Conservation (phyloP, 2,888 invertebrate genomes). For the Noctua janthe region DNA sequence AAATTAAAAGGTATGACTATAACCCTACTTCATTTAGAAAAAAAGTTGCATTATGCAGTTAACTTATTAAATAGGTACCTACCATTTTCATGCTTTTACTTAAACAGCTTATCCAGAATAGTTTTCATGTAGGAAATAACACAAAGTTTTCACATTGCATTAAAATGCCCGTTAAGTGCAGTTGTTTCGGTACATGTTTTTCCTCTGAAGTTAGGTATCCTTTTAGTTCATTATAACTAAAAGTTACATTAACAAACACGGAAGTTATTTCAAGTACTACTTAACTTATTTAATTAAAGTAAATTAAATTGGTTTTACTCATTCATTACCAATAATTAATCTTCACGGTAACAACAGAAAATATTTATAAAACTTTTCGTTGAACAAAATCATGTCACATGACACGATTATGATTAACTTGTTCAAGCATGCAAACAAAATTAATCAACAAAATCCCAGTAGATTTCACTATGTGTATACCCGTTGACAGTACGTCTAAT, state of each 20-base stretch:
- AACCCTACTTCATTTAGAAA: too few species aligned
- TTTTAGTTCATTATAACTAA: constrained; percentile 34
- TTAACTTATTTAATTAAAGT: not conserved
- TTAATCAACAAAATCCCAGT: not conserved
- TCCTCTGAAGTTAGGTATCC: constrained; percentile 18
- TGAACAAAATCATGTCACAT: not conserved
- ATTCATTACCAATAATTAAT: not conserved
- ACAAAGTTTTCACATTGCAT: constrained; percentile 52
- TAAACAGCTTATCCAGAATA: constrained; percentile 33
- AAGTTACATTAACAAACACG: constrained; percentile 21
- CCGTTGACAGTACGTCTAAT: not conserved
- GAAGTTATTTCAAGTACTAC: constrained; percentile 5
- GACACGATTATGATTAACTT: not conserved
- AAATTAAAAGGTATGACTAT: too few species aligned
- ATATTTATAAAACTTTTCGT: not conserved
- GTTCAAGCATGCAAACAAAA: not conserved
- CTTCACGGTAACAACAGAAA: not conserved
- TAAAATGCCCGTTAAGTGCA: constrained; percentile 46
- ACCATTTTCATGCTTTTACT: constrained; percentile 28
- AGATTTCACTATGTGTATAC: not conserved
- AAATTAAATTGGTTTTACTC: not conserved
- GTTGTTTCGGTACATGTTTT: constrained; percentile 34
- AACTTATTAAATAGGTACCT: constrained; percentile 14
- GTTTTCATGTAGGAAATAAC: constrained; percentile 37
- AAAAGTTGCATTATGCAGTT: too few species aligned